A percentile compares a stretch with the other conserved stretches of the same genome.
Conservation (phyloP, 2,888 invertebrate genomes). For the Coenonympha arcania region DNA sequence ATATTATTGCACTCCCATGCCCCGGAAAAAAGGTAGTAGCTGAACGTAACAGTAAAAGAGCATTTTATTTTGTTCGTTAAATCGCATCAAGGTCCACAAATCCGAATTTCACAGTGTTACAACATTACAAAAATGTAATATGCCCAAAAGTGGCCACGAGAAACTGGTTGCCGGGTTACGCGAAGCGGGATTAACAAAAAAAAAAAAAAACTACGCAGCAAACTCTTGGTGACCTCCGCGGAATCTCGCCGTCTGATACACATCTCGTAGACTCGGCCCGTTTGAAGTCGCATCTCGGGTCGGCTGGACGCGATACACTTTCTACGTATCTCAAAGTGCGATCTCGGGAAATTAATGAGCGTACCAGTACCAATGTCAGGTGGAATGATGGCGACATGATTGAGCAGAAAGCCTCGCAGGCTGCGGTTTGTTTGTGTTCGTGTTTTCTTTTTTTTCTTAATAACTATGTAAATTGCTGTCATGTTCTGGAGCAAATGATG, state of each 20-base stretch:
- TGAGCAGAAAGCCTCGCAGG: constrained; percentile 20
- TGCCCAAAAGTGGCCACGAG: background rate
- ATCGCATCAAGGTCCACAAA: too few species aligned
- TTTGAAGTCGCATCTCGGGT: constrained; percentile 30
- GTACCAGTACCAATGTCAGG: constrained; percentile 27
- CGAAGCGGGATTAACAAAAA: constrained; percentile 18
- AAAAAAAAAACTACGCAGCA: constrained; percentile 23
- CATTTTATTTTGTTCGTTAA: too few species aligned
- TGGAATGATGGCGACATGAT: constrained; percentile 23
- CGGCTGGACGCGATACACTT: constrained; percentile 32
- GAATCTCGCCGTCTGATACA: constrained; percentile 33
- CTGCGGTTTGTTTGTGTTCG: background rate
- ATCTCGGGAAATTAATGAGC: constrained; percentile 36
- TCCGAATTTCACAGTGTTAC: too few species aligned
- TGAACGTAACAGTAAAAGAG: too few species aligned
- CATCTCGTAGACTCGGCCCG: constrained; percentile 36
- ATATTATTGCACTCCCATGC: too few species aligned
- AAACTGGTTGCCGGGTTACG: constrained; percentile 28
- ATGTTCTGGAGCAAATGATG: constrained; percentile 2
- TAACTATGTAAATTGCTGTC: background rate
- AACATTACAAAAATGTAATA: too few species aligned
- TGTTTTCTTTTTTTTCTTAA: constrained; percentile 6
- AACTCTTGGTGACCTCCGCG: constrained; percentile 29
- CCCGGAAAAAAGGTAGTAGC: too few species aligned
- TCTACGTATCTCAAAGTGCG: constrained; percentile 33